Conservation (phyloP, 2,113 vertebrate genomes). For the Oreochromis spilurus region DNA sequence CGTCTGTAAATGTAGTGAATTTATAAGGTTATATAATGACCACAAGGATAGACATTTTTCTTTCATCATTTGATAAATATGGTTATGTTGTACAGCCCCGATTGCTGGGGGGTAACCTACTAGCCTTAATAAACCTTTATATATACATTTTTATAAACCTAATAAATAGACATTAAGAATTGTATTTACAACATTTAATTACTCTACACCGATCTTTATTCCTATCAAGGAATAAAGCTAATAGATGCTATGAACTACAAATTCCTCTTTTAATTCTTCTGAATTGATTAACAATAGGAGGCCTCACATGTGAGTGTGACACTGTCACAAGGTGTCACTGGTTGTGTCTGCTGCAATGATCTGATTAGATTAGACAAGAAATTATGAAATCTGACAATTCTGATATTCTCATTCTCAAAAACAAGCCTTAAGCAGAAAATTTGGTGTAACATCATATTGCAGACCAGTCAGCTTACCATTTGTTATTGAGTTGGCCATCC, state of each 20-base stretch:
- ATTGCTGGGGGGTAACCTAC: background rate
- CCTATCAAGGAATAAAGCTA: background rate
- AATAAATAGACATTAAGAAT: background rate
- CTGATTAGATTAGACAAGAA: background rate
- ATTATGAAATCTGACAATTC: background rate
- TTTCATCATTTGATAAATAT: background rate
- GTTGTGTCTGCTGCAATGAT: background rate
- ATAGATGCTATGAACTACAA: rapidly evolving
- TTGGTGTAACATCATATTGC: rapidly evolving
- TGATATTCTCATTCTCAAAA: background rate
- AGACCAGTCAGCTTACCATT: background rate
- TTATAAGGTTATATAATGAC: background rate
- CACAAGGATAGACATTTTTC: background rate
- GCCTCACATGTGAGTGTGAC: background rate
- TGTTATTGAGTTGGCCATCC: background rate
- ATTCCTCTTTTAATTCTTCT: background rate
- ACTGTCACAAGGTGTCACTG: background rate
- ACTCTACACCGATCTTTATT: background rate
- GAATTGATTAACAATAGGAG: background rate
- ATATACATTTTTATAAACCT: background rate
- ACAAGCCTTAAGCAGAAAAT: background rate
- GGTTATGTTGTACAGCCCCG: background rate
- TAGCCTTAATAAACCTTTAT: background rate
- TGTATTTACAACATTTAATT: rapidly evolving
- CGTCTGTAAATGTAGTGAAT: background rate